Evolutionary conservation across 1,140 invertebrate species (phyloP), one percentile per base, ranked within the genome.

Genomic region (Magallana ariakensis): DNA sequence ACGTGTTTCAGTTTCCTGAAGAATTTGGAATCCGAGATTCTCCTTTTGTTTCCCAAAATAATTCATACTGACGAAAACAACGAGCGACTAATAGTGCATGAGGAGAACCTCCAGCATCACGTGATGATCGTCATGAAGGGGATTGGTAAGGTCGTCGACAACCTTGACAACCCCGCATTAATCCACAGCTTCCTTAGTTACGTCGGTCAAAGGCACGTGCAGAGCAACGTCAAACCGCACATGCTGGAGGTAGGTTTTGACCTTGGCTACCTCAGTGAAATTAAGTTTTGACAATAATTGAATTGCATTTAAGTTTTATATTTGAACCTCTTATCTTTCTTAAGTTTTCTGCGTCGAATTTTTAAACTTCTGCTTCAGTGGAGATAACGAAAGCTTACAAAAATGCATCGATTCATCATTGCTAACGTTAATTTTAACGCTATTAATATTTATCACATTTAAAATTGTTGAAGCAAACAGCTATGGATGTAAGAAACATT

Each of bases 71-170:
- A 84, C 26, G 82, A 60, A 15, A 60, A 57, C 26, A 57, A 57
- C 19, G 55, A 60, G 26, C 57, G 46, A 22, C 6, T 84, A 11
- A 60, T 9, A 60, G 57, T 84, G 15, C 55, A 84, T 55, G 82
- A 84, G 26, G 82, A 60, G 58, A 84, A 84, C 57, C 56, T 84
- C 8, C 82, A 84, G 56, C 57, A 84, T 58, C 82, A 84, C 56
- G 82, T 60, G n/a, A 84, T 84, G 82, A 57, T 84, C 26, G 82
- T 84, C 15, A 84, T 84, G 82, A 60, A 84, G n/a, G 82, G 82
- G n/a, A 84, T 84, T 46, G 82, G 82, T 7, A 84, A 60, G 11
- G 82, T 60, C n/a, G 82, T 84, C 10, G 82, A 84, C 5, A 84
- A 84, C 57, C 54, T 84, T 16, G 56, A 84, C 22, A 46, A 84